Evolutionary conservation across 2,888 invertebrate species (phyloP).

Genomic region (Nyleta sp.): DNA sequence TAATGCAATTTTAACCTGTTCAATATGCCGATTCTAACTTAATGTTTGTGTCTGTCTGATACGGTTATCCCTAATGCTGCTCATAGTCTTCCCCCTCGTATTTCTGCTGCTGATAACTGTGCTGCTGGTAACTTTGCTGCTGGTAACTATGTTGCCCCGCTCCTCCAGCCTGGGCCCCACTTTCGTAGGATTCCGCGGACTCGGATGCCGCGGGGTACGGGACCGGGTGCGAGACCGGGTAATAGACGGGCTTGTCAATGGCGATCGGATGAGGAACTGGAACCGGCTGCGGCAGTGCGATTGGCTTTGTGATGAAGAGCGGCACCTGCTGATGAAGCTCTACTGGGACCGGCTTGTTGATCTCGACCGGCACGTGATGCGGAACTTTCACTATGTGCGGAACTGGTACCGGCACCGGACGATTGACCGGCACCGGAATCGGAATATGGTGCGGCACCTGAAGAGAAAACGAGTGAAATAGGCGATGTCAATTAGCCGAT

Average conservation of each 20-base stretch:
- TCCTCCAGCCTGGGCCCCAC: not conserved
- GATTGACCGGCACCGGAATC: slow-evolving; percentile 79
- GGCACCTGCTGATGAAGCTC: slow-evolving; percentile 79
- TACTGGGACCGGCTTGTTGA: slow-evolving; percentile 76
- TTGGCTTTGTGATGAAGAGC: slow-evolving; percentile 71
- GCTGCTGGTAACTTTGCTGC: too few relatives aligned
- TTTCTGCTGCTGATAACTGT: too few relatives aligned
- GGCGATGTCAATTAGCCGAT: slow-evolving; percentile 27
- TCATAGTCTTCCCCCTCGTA: too few relatives aligned
- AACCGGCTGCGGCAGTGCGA: slow-evolving; percentile 76
- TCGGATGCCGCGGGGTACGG: slow-evolving; percentile 67
- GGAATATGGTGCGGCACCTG: slow-evolving; percentile 80
- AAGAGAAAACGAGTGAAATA: slow-evolving; percentile 39
- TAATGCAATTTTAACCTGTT: too few relatives aligned
- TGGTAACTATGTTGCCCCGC: too few relatives aligned
- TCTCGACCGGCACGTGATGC: slow-evolving; percentile 78
- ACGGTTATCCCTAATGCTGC: too few relatives aligned
- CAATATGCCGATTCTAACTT: too few relatives aligned
- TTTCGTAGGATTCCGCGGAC: not conserved
- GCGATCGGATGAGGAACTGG: slow-evolving; percentile 76
- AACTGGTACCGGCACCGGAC: slow-evolving; percentile 78
- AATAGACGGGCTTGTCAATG: slow-evolving; percentile 73
- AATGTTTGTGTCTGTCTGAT: too few relatives aligned
- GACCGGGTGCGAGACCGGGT: slow-evolving; percentile 75
- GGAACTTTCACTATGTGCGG: slow-evolving; percentile 81